phyloP scores from a whole-genome alignment of 2,797 vertebrate species.

The Platyrinchus mystaceus region DNA sequence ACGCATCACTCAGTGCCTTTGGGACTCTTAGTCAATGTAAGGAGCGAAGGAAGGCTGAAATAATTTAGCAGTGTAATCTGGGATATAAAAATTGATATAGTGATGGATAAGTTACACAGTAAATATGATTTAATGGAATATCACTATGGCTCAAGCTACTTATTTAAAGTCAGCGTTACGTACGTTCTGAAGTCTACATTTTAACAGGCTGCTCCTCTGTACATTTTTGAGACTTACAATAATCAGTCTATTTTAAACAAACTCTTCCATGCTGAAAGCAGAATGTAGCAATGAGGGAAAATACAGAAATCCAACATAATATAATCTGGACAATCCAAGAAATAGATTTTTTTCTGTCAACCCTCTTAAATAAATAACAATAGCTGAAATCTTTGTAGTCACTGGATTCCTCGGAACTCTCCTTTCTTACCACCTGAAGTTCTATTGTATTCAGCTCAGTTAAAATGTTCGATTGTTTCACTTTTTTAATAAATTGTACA shows the following conservation, averaged over 20 bases:
- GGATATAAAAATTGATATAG: slow-evolving; percentile 48
- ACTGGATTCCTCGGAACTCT: neutral
- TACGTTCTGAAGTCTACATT: slow-evolving; percentile 59
- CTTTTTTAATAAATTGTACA: slow-evolving; percentile 76
- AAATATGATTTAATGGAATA: slow-evolving; percentile 55
- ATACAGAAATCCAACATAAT: slow-evolving; percentile 18
- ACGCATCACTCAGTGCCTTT: neutral
- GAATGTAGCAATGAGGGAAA: slow-evolving; percentile 40
- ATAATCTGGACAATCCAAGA: slow-evolving; percentile 4
- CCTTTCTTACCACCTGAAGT: slow-evolving; percentile 36
- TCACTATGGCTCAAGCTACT: slow-evolving; percentile 44
- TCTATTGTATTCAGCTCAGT: slow-evolving; percentile 33
- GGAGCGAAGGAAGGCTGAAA: neutral
- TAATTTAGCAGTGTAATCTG: neutral
- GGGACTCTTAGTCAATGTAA: neutral
- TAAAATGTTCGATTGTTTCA: slow-evolving; percentile 64
- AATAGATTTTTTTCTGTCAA: neutral
- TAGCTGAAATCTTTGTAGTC: neutral
- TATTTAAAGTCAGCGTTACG: slow-evolving; percentile 63
- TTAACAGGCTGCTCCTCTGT: slow-evolving; percentile 58
- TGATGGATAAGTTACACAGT: slow-evolving; percentile 42
- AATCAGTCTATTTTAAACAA: slow-evolving; percentile 58
- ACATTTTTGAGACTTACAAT: slow-evolving; percentile 62
- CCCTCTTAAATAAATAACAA: neutral
- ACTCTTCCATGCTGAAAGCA: slow-evolving; percentile 40